A percentile compares a stretch with the other conserved stretches of the same genome.
These are phyloP conservation scores for Cuniculus paca DNA, from an alignment of 2,797 vertebrate species.

Conservation along the genomic window DNA sequence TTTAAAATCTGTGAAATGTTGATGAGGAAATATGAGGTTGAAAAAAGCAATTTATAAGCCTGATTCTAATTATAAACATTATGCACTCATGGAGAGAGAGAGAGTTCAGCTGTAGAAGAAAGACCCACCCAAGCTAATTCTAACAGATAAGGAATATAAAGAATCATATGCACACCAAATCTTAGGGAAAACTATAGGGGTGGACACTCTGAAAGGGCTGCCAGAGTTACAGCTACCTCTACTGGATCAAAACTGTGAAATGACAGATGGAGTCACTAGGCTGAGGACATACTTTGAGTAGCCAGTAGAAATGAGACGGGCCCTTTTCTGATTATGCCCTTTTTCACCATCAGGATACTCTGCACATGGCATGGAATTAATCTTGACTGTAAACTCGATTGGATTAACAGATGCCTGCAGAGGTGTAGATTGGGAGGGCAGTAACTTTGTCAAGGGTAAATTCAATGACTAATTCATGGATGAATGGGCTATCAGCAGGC, in stretches of 20 bases:
- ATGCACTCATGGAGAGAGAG: background rate
- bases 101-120: background rate
- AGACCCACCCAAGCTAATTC: background rate
- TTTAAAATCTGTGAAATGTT: slow-evolving; percentile 22
- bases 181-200: background rate
- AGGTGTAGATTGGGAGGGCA: background rate
- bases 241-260: background rate
- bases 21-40: slow-evolving; percentile 18
- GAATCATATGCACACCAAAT: background rate
- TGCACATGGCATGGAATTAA: background rate
- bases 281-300: background rate
- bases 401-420: background rate
- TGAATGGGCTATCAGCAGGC: background rate
- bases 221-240: background rate
- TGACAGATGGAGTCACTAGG: background rate
- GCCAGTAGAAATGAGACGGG: background rate
- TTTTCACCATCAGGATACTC: background rate
- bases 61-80: background rate
- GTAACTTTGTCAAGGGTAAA: background rate
- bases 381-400: background rate
- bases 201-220: background rate
- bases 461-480: background rate
- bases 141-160: slow-evolving; percentile 34
- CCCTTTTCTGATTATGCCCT: background rate
- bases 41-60: background rate